These are phyloP conservation scores for Crematogaster levior DNA, from an alignment of 2,888 invertebrate species.

Conservation along the genomic window DNA sequence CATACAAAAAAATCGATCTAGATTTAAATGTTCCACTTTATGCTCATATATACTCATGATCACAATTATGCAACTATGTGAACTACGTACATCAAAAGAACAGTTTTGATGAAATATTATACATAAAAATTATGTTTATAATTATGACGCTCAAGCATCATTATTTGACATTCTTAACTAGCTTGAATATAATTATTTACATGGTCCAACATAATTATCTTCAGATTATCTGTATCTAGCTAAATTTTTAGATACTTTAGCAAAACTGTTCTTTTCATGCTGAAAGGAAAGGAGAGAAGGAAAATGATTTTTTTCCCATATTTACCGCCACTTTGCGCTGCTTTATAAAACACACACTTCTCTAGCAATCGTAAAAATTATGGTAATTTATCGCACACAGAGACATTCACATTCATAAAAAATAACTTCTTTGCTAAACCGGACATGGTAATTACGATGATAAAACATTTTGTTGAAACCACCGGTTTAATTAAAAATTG, in stretches of 20 bases:
- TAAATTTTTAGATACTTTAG: background rate
- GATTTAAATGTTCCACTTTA: background rate
- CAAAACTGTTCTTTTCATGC: background rate
- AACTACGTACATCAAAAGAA: background rate
- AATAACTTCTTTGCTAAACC: constrained; percentile 19
- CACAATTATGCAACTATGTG: background rate
- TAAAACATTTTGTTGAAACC: background rate
- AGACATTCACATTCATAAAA: background rate
- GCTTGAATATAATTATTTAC: background rate
- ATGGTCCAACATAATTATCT: background rate
- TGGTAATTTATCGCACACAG: background rate
- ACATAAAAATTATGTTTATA: too few relatives aligned
- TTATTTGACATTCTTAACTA: background rate
- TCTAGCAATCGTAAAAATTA: constrained; percentile 8
- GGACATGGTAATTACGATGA: constrained; percentile 28
- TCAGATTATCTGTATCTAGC: background rate
- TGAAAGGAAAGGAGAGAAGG: background rate
- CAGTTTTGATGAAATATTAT: background rate
- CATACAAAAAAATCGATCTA: background rate
- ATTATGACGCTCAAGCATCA: background rate
- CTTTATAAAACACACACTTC: constrained; percentile 21
- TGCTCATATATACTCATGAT: background rate
- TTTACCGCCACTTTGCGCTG: background rate
- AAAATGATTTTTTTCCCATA: background rate
- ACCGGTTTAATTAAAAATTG: constrained; percentile 21